Base-by-base conservation (phyloP, 2,797 vertebrate species). In the Thripadectes ignobilis region DNA sequence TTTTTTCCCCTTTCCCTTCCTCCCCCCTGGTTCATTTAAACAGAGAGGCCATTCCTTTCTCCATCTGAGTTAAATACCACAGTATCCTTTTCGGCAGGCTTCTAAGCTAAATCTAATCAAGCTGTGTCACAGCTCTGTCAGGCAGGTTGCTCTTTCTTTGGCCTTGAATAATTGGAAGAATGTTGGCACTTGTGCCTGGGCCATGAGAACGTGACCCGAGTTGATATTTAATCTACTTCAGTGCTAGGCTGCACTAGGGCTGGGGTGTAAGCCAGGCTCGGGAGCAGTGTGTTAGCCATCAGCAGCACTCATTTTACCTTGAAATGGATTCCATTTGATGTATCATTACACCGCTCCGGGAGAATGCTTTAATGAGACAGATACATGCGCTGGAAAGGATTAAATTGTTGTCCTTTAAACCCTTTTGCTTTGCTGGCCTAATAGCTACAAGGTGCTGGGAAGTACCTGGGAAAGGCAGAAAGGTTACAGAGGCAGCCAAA, bases 171-270 rank as follows among this genome's bases (percentile, higher is more conserved):
- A 98, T 98, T 98, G 98, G 96, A 98, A 97, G 98, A 98, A 98
- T 98, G 98, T 98, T 98, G 98, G 97, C 97, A 97, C 98, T 98
- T 97, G 97, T 97, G 97, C 96, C 95, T 96, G 94, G 98, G 97
- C 98, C 98, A 98, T 98, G 98, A 98, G 98, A 98, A 98, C 92
- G 96, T 98, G 98, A 98, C 98, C 98, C 78, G 93, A 81, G 95
- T 92, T 97, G 98, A 98, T 98, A 98, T 97, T 98, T 98, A 98
- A 98, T 98, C 98, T 98, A 96, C 96, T 97, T 93, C 95, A 96
- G 97, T 96, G 96, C 97, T 97, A 96, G 97, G 96, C 97, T 96
- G 96, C 96, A 95, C 97, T 97, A 96, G 97, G 96, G 36, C 96
- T 95, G 97, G 96, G 88, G 93, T 91, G 73, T 89, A 93, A 94